Evolutionary conservation across 1,140 invertebrate species (phyloP).

Genomic region (Ylistrum balloti): DNA sequence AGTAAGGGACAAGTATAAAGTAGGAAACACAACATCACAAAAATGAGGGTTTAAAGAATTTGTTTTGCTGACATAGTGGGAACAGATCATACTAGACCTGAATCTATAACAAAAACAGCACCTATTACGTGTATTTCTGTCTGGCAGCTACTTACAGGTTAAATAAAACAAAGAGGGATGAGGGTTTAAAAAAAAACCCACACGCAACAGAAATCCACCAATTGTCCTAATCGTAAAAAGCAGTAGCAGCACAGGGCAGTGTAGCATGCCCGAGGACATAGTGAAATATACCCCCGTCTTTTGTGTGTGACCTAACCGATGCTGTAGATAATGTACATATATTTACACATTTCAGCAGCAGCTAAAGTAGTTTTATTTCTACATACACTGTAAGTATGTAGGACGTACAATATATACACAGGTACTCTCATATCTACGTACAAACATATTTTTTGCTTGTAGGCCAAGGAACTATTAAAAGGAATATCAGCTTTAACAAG

Average conservation of each 20-base stretch:
- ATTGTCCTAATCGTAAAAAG: background rate
- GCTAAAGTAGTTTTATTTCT: background rate
- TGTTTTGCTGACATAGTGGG: background rate
- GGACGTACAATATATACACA: constrained; percentile 6
- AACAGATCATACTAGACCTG: background rate
- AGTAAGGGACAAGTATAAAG: too few relatives aligned
- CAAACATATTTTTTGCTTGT: background rate
- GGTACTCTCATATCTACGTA: constrained; percentile 8
- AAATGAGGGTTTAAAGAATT: background rate
- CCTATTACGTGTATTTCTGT: background rate
- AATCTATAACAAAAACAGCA: background rate
- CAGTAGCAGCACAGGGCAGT: background rate
- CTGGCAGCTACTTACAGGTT: background rate
- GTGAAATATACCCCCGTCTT: background rate
- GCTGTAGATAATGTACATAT: background rate
- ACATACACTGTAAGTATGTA: background rate
- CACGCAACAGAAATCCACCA: background rate
- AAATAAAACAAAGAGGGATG: background rate
- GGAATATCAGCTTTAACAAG: constrained; percentile 13
- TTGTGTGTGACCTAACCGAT: background rate
- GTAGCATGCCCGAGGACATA: background rate
- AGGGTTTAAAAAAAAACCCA: background rate
- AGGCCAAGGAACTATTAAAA: background rate
- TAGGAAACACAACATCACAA: background rate
- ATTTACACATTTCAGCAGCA: background rate